Base-by-base conservation (phyloP, 2,113 vertebrate species). In the Procavia capensis region DNA sequence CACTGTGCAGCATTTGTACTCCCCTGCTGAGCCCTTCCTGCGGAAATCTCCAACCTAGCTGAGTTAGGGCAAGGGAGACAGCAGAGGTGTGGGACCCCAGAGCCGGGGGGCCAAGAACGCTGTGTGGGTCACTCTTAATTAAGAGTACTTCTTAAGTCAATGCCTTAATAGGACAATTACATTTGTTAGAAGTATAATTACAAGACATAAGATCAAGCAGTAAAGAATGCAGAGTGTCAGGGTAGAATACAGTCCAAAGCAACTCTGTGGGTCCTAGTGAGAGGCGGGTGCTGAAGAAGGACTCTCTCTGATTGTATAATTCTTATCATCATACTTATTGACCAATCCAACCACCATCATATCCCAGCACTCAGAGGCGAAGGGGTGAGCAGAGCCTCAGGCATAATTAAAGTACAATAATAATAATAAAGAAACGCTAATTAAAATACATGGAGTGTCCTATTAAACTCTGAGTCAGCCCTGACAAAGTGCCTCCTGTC, bases 151-250 rank as follows among this genome's bases (percentile, higher is more conserved):
- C 96, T 97, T 96, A 96, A 95, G 94, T 90, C 93, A 98, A 97
- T 97, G 85, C 96, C 96, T 97, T 97, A 97, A 97, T 96, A 75
- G 91, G 95, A 97, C 97, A 96, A 96, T 97, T 97, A 96, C 61
- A 95, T 85, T 96, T 97, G 97, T 97, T 96, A 96, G 75, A 95
- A 84, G 68, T 20, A 0, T 96, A 95, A 97, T 97, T 96, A 97
- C 14, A 45, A 95, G 96, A 90, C 79, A 36, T 34, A 83, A 93
- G 93, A 96, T 90, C 63, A 94, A 93, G 96, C 82, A 72, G 83
- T 36, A 92, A 94, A 80, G 95, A 95, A 86, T 76, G 88, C 19
- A 0, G 47, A 82, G 66, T n/a, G 22, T 4, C 36, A 82, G 78
- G 61, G 68, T n/a, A 43, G 96, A 36, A 31, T 10, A 50, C 3